Evolutionary conservation across 2,888 invertebrate genomes (phyloP), one percentile per base, ranked within the genome.

Genomic region (Asteroscopus sphinx): DNA sequence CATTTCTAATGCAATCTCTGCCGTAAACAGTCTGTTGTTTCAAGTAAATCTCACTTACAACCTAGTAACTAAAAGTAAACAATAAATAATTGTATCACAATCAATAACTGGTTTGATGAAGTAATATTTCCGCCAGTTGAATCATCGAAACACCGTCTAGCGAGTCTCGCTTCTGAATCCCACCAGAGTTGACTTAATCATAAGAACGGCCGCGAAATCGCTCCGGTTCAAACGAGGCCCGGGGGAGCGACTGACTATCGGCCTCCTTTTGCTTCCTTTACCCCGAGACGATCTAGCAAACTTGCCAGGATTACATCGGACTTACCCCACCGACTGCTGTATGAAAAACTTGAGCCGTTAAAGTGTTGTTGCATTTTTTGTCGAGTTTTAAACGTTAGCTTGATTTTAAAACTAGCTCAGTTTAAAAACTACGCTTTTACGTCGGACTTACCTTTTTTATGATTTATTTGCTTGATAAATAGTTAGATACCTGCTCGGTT

Each of bases 161-260:
- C 56, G 61, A 68, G 81, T 70, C 81, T 85, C 83, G 81, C 81
- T 80, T 81, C 69, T 71, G 75, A 89, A 79, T 92, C 93, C 92
- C 93, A 76, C 81, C 68, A 89, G 93, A 88, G 81, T 87, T 85
- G 90, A 88, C 90, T 93, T 92, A 93, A 94, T 93, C 92, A 93
- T 93, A 93, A 92, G 90, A 92, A 88, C 88, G 91, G 82, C 86
- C 87, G 90, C 89, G 90, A 90, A 91, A 92, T 90, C 91, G 92
- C 88, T 91, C 81, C 85, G 80, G 82, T 81, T 84, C 79, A 88
- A 93, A 94, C 92, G 91, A 93, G 92, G 61, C 92, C 89, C 92
- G 25, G 32, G 92, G 88, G 92, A 86, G 67, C 52, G 53, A 52
- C 77, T 80, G 78, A 80, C 85, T 83, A 90, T 88, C 89, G 83